Conservation (phyloP, 2,113 vertebrate genomes). For the Pterocles burchelli region DNA sequence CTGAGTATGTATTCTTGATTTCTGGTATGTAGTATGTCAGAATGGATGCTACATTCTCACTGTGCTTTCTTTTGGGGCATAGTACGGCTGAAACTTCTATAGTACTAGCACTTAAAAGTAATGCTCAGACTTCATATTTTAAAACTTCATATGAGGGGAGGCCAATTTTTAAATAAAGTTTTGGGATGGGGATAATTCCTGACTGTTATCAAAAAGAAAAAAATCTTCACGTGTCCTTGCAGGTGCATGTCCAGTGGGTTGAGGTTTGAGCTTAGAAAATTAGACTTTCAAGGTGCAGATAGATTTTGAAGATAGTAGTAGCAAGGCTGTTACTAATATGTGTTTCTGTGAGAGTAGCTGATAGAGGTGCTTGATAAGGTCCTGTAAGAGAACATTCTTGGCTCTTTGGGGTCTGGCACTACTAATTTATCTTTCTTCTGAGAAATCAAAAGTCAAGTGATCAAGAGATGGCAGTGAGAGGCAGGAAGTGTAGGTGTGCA, state of each 20-base stretch:
- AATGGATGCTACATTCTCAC: not conserved
- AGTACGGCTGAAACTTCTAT: not conserved
- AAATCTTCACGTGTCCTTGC: not conserved
- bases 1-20: slow-evolving; percentile 86
- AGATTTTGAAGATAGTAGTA: not conserved
- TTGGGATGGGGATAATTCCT: not conserved
- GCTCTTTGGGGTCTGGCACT: not conserved
- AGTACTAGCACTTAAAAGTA: not conserved
- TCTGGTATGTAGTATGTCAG: not conserved
- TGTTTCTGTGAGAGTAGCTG: not conserved
- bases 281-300: not conserved
- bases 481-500: not conserved
- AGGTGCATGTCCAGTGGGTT: not conserved
- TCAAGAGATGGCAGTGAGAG: not conserved
- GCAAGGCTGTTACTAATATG: not conserved
- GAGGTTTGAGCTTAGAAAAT: not conserved
- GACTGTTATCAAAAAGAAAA: not conserved
- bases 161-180: not conserved
- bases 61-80: not conserved
- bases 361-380: not conserved
- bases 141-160: not conserved
- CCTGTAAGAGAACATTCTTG: not conserved
- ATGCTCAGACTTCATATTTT: not conserved
- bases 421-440: not conserved
- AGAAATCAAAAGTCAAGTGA: not conserved